Conservation (phyloP, 92 coral and sea anemone species). For the Metridium senile region DNA sequence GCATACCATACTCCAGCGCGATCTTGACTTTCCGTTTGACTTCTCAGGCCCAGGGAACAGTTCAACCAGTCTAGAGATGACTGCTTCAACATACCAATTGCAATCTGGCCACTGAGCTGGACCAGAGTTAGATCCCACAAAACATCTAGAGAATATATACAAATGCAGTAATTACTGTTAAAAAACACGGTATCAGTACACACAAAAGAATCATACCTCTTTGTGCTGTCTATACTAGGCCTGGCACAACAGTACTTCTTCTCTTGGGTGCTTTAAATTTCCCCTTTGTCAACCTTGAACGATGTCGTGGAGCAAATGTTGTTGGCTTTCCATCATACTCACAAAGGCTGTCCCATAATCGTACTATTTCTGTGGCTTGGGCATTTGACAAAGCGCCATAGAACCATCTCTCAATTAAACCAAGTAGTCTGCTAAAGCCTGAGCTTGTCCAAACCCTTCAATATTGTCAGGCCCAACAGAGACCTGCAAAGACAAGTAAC, state of each 20-base stretch:
- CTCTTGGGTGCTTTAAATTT: constrained; percentile 50
- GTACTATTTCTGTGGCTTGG: constrained; percentile 37
- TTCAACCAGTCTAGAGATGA: constrained; percentile 38
- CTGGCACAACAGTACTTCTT: constrained; percentile 40
- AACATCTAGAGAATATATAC: constrained; percentile 31
- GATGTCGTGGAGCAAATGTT: constrained; percentile 30
- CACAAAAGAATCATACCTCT: constrained; percentile 5
- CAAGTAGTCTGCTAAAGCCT: too few species aligned
- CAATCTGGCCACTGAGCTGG: constrained; percentile 70
- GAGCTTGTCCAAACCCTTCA: too few species aligned
- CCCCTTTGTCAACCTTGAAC: constrained; percentile 37
- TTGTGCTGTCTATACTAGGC: constrained; percentile 60
- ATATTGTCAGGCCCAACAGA: too few species aligned
- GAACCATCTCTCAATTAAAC: too few species aligned
- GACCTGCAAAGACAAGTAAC: too few species aligned
- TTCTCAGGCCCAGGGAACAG: constrained; percentile 37
- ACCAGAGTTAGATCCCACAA: constrained; percentile 52
- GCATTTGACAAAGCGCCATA: constrained; percentile 34
- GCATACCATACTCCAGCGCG: constrained; percentile 47
- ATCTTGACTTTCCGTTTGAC: constrained; percentile 24
- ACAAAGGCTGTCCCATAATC: constrained; percentile 39
- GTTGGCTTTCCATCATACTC: constrained; percentile 59
- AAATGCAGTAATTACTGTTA: not conserved
- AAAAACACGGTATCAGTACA: not conserved
- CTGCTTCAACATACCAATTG: constrained; percentile 67